Evolutionary conservation across 2,797 vertebrate genomes (phyloP), one percentile per base, ranked within the genome.

Genomic region (Clamator glandarius): DNA sequence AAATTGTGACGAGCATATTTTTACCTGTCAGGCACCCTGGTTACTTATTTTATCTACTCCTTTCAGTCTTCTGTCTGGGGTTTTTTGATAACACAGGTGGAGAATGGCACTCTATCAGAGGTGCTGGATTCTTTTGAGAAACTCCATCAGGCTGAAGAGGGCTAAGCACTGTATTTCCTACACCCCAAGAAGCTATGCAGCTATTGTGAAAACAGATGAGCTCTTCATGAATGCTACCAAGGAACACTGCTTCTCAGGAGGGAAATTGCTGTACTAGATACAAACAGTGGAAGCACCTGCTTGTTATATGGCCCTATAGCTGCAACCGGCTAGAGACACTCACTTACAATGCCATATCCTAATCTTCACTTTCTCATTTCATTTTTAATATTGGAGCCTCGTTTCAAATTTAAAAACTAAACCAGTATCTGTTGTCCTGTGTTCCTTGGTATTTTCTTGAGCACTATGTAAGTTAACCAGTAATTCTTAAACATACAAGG

Each of bases 321-420:
- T 52, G 31, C 17, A 36, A 69, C 9, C n/a, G 35, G 11, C 26
- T 58, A 31, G 15, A 67, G 7, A 46, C 15, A 59, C 12, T 6
- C 21, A 12, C 19, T 67, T 55, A 51, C 20, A 78, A 46, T 31
- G 16, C 31, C 41, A 33, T 16, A 31, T 23, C 20, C 7, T 70
- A 84, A 39, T 63, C 14, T 76, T 70, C 8, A 36, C 7, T 50
- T 88, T 17, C 5, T 70, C 5, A 14, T 66, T 83, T 84, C 8
- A 24, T 62, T 88, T 88, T 90, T 74, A 87, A 64, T 42, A 52
- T 33, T 83, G 8, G 36, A 62, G 6, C 3, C 29, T 7, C 15
- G 7, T 77, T 93, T 80, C 29, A 92, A 54, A 50, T 63, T 72
- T 66, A 21, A 48, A 86, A 76, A 36, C 8, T 28, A 84, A 79